Conservation (phyloP, 2,797 vertebrate species). For the Diplodus puntazzo region DNA sequence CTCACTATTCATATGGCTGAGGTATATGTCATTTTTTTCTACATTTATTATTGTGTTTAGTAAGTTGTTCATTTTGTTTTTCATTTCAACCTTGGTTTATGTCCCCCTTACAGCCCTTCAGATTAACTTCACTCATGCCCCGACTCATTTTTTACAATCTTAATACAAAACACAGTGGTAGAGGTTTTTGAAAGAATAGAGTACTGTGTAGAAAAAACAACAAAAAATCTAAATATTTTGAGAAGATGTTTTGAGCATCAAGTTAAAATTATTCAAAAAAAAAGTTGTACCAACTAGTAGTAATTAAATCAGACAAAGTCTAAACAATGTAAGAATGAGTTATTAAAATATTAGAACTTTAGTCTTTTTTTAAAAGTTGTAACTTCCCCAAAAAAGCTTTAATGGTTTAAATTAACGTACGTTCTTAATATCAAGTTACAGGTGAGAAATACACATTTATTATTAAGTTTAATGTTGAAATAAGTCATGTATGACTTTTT, state of each 20-base stretch:
- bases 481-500: not conserved
- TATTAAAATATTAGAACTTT: not conserved
- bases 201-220: not conserved
- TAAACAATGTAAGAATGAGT: not conserved
- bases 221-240: not conserved
- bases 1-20: not conserved
- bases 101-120: not conserved
- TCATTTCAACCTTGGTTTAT: not conserved
- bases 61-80: not conserved
- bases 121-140: too few species aligned
- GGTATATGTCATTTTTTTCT: conserved; percentile 5
- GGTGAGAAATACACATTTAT: not conserved
- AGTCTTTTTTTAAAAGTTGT: not conserved
- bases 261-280: not conserved
- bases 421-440: not conserved
- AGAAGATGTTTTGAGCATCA: not conserved
- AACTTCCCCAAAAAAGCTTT: not conserved
- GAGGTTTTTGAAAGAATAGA: not conserved
- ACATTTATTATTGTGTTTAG: not conserved
- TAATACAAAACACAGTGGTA: not conserved
- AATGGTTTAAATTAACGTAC: not conserved
- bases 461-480: not conserved
- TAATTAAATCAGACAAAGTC: not conserved
- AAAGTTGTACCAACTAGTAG: not conserved
- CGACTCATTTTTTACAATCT: not conserved